Conservation (phyloP, 2,113 vertebrate genomes). For the Pycnonotus jocosus region DNA sequence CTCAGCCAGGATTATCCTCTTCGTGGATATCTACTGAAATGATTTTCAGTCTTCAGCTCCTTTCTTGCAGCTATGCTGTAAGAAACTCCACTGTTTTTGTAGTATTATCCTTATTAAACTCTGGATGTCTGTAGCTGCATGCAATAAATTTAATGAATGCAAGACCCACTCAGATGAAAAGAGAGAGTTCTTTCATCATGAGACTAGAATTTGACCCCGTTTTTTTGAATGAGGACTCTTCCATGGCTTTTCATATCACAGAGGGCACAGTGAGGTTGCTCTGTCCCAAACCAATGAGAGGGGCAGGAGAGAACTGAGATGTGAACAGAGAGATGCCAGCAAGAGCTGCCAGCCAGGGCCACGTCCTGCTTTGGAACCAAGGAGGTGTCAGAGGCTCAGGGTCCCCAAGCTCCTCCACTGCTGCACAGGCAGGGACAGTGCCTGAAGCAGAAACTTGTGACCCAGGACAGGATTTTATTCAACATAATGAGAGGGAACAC, state of each 20-base stretch:
- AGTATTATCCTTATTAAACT: not conserved
- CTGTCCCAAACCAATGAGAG: accelerated
- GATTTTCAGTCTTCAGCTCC: not conserved
- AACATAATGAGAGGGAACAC: not conserved
- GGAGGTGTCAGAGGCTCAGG: not conserved
- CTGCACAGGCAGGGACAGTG: not conserved
- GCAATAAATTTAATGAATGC: not conserved
- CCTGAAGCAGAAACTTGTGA: not conserved
- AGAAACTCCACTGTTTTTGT: not conserved
- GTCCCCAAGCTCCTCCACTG: not conserved
- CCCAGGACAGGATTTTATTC: not conserved
- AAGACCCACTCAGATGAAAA: not conserved
- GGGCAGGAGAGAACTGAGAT: not conserved
- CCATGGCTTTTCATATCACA: not conserved
- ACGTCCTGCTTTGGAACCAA: not conserved
- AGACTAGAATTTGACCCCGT: not conserved
- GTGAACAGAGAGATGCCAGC: not conserved
- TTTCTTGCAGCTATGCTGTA: not conserved
- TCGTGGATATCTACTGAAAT: not conserved
- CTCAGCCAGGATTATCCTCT: not conserved
- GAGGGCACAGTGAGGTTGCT: not conserved
- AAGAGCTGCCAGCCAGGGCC: not conserved
- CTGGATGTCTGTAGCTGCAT: not conserved
- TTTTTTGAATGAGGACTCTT: not conserved
- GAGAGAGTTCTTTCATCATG: not conserved